These are phyloP conservation scores for Stegana nigrithorax DNA, from an alignment of 2,888 invertebrate genomes.

Conservation along the genomic window DNA sequence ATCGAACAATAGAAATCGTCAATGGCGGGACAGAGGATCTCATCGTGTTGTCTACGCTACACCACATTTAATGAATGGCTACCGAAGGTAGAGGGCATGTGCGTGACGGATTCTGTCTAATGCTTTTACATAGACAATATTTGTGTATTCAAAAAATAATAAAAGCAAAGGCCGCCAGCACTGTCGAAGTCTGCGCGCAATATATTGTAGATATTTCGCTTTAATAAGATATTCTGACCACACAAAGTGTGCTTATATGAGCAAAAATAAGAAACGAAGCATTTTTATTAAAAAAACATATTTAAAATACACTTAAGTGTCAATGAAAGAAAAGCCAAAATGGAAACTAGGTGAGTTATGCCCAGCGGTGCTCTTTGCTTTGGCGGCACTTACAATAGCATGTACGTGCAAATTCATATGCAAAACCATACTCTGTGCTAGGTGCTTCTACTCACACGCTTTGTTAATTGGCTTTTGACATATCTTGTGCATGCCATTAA, in stretches of 20 bases:
- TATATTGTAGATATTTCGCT: neutral
- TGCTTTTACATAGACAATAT: neutral
- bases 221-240: conserved; percentile 4
- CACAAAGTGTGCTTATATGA: neutral
- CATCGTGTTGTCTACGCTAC: too few species aligned
- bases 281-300: neutral
- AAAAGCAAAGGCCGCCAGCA: too few species aligned
- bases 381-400: neutral
- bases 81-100: neutral
- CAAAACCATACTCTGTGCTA: neutral
- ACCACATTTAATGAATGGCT: conserved; percentile 2
- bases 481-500: conserved; percentile 2
- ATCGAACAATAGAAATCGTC: too few species aligned
- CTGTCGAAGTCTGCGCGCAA: too few species aligned
- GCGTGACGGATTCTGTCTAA: neutral
- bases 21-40: too few species aligned
- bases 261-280: neutral
- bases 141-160: neutral
- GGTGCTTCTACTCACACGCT: neutral
- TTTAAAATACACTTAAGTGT: too few species aligned
- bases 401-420: neutral
- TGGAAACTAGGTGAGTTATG: neutral
- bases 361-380: neutral
- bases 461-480: conserved; percentile 7
- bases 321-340: neutral